Evolutionary conservation across 2,888 invertebrate species (phyloP).

Genomic region (Argynnis bischoffii): DNA sequence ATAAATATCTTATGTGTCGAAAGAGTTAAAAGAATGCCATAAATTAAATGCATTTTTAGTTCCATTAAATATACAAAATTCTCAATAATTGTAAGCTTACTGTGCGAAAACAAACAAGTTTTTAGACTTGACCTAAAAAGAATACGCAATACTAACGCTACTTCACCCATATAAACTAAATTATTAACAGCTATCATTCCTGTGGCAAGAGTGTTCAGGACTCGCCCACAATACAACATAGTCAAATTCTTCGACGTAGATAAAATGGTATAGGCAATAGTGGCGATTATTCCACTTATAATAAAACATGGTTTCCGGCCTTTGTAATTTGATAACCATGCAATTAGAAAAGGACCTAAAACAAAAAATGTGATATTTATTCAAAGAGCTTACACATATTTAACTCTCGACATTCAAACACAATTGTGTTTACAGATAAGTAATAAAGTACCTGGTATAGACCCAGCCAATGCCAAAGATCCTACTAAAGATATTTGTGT

Average conservation of each 20-base stretch:
- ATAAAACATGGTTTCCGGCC: slow-evolving; percentile 40
- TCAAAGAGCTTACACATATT: too few relatives aligned
- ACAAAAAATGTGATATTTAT: not conserved
- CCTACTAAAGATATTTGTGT: slow-evolving; percentile 31
- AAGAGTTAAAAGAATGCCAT: too few relatives aligned
- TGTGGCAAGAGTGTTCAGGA: slow-evolving; percentile 44
- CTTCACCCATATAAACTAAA: slow-evolving; percentile 48
- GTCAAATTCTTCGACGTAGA: slow-evolving; percentile 35
- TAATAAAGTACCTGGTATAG: slow-evolving; percentile 24
- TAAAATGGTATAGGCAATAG: slow-evolving; percentile 28
- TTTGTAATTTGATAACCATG: slow-evolving; percentile 37
- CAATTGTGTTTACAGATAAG: not conserved
- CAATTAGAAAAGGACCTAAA: slow-evolving; percentile 36
- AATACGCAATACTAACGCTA: slow-evolving; percentile 24
- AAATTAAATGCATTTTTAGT: too few relatives aligned
- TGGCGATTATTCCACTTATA: slow-evolving; percentile 13
- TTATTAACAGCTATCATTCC: slow-evolving; percentile 44
- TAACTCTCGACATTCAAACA: not conserved
- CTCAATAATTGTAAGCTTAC: not conserved
- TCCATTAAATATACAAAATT: too few relatives aligned
- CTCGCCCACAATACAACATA: slow-evolving; percentile 44
- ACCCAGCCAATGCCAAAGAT: slow-evolving; percentile 29
- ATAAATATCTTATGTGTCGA: too few relatives aligned
- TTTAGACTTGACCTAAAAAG: not conserved
- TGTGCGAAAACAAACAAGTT: not conserved